Evolutionary conservation across 2,797 vertebrate genomes (phyloP), one percentile per base, ranked within the genome.

Genomic region (Denticeps clupeoides): DNA sequence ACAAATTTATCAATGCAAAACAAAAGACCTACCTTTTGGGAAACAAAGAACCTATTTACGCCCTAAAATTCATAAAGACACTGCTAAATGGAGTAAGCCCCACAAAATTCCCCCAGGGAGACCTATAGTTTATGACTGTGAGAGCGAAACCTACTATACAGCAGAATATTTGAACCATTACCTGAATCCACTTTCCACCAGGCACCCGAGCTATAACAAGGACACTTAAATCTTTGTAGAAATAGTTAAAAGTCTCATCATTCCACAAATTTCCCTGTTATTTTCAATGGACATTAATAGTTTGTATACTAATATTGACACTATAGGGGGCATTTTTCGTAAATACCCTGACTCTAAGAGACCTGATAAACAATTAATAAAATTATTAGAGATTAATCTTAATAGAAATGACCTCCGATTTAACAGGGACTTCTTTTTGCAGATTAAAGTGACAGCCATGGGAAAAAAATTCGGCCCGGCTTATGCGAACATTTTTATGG

Each of bases 401-500:
- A 49, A 16, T 1, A 37, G 32, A 5, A 57, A 61, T 37, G 18
- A 61, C 27, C 53, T 55, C 43, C 21, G 53, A 12, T 61, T 61
- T 5, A 19, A 57, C 3, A 2, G 4, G 1, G 2, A 49, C n/a
- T 10, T 3, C 23, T 45, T 41, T 18, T 33, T 56, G 7, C 54
- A 57, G 10, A 38, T 46, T 2, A 27, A 53, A 7, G 51, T 47
- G 1, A 52, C 48, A 10, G 56, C 56, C 6, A 55, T 55, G 60
- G 55, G 44, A 8, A 45, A 59, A 22, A 21, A 3, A 13, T 51
- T 55, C 19, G 32, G 60, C 3, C 58, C 49, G 3, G 15, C 53
- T 1, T 56, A 45, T 9, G 44, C 49, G 3, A 58, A 63, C 4
- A 56, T 55, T 1, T 64, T 41, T 4, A 49, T 61, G 53, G 35